These are phyloP conservation scores for Ctenoplectra terminalis DNA, from an alignment of 1,140 invertebrate genomes.

Conservation along the genomic window DNA sequence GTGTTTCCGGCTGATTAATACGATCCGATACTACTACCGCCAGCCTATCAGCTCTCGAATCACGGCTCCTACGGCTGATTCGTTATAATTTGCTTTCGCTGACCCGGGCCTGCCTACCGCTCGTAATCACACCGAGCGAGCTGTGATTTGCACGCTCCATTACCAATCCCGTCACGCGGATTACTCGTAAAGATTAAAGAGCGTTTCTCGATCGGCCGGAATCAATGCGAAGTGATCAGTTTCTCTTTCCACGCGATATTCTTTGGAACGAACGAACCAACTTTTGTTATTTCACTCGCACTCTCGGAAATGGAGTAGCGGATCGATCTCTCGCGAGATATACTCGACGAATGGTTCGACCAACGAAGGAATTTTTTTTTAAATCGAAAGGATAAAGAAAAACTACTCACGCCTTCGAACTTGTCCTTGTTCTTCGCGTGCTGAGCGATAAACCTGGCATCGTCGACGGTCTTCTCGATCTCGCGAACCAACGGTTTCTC, in stretches of 20 bases:
- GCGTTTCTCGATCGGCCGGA: conserved; percentile 2
- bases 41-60: conserved; percentile 1
- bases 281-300: conserved; percentile 26
- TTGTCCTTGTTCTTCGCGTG: conserved; percentile 97
- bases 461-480: conserved; percentile 94
- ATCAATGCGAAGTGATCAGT: background rate
- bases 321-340: background rate
- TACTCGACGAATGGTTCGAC: background rate
- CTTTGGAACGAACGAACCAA: conserved; percentile 5
- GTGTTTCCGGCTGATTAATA: conserved; percentile 40
- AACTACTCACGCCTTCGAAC: conserved; percentile 93
- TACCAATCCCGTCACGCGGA: conserved; percentile 33
- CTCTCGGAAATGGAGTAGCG: conserved; percentile 3
- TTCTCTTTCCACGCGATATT: background rate
- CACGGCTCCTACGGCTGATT: conserved; percentile 26
- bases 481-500: conserved; percentile 89
- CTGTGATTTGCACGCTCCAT: conserved; percentile 46
- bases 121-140: conserved; percentile 22
- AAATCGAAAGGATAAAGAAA: no score
- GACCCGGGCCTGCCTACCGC: background rate
- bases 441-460: conserved; percentile 96
- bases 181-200: conserved; percentile 47
- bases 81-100: conserved; percentile 43
- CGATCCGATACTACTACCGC: conserved; percentile 12
- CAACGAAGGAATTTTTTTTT: no score